These are phyloP conservation scores for Ammodytes marinus DNA, from an alignment of 2,113 vertebrate species.

Conservation along the genomic window DNA sequence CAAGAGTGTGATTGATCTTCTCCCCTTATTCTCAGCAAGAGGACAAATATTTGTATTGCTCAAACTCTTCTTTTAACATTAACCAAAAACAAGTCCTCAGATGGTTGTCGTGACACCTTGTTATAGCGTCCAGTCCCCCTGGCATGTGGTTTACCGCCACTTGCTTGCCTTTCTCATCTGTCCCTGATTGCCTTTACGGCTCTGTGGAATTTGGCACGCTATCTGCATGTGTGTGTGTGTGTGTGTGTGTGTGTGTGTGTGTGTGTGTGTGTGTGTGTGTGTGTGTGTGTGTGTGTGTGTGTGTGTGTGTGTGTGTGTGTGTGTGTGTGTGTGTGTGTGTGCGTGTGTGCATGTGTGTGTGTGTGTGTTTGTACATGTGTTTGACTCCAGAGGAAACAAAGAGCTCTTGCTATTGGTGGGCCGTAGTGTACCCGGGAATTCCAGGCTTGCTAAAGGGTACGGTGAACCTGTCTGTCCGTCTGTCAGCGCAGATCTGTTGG, in stretches of 20 bases:
- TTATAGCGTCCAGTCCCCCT: conserved; percentile 20
- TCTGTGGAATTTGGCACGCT: conserved; percentile 74
- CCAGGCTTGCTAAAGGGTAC: conserved; percentile 63
- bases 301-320: conserved; percentile 38
- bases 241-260: not conserved
- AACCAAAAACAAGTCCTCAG: not conserved
- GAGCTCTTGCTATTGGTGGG: conserved; percentile 55
- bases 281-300: conserved; percentile 51
- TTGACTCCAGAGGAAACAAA: conserved; percentile 64
- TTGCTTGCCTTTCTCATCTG: conserved; percentile 68
- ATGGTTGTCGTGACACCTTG: conserved; percentile 42
- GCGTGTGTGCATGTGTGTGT: conserved; percentile 45
- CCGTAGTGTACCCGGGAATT: conserved; percentile 69
- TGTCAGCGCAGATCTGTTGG: conserved; percentile 75
- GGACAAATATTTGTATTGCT: not conserved
- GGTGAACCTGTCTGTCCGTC: conserved; percentile 72
- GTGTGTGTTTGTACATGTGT: conserved; percentile 62
- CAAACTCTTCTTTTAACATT: not conserved
- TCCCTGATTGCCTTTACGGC: conserved; percentile 71
- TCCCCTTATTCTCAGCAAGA: not conserved
- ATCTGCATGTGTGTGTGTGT: conserved; percentile 34
- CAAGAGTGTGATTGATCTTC: not conserved
- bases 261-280: conserved; percentile 47
- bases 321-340: conserved; percentile 33
- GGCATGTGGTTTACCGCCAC: conserved; percentile 39